A percentile compares a stretch with the other conserved stretches of the same genome.
Evolutionary conservation across 2,113 vertebrate genomes (phyloP).

Genomic region (Cromileptes altivelis): DNA sequence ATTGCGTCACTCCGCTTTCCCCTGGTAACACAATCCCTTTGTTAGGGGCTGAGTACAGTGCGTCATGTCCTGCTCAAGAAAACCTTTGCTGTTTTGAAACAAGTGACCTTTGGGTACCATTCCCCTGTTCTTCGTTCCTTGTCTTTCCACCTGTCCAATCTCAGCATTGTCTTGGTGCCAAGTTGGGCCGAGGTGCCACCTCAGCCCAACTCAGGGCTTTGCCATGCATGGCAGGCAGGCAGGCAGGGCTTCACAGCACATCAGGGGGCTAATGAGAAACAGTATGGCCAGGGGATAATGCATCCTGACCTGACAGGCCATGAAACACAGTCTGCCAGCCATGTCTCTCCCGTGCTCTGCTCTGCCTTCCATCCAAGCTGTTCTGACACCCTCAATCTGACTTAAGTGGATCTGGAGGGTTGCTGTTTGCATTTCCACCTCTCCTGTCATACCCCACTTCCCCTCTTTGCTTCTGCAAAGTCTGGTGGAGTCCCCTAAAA

Average conservation of each 20-base stretch:
- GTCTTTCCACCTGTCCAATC: slow-evolving; percentile 47
- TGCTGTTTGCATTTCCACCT: slow-evolving; percentile 41
- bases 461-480: slow-evolving; percentile 6
- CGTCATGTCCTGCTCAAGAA: background rate
- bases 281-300: slow-evolving; percentile 65
- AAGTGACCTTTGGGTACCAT: background rate
- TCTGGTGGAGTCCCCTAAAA: slow-evolving; percentile 21
- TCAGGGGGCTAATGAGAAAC: slow-evolving; percentile 81
- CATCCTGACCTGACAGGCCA: slow-evolving; percentile 73
- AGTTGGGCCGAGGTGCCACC: slow-evolving; percentile 11
- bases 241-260: slow-evolving; percentile 59
- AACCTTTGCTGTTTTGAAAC: slow-evolving; percentile 1
- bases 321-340: slow-evolving; percentile 68
- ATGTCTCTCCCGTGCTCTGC: slow-evolving; percentile 44
- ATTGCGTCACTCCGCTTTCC: background rate
- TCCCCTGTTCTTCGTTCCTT: background rate
- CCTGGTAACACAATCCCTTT: background rate
- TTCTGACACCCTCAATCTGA: slow-evolving; percentile 72
- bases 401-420: slow-evolving; percentile 70
- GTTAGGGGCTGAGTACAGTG: background rate
- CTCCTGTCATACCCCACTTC: slow-evolving; percentile 23
- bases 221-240: slow-evolving; percentile 26
- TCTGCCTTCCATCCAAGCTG: slow-evolving; percentile 60
- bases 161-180: slow-evolving; percentile 25
- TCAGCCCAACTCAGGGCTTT: slow-evolving; percentile 28